Evolutionary conservation across 1,140 invertebrate species (phyloP).

Genomic region (Drosophila albomicans): DNA sequence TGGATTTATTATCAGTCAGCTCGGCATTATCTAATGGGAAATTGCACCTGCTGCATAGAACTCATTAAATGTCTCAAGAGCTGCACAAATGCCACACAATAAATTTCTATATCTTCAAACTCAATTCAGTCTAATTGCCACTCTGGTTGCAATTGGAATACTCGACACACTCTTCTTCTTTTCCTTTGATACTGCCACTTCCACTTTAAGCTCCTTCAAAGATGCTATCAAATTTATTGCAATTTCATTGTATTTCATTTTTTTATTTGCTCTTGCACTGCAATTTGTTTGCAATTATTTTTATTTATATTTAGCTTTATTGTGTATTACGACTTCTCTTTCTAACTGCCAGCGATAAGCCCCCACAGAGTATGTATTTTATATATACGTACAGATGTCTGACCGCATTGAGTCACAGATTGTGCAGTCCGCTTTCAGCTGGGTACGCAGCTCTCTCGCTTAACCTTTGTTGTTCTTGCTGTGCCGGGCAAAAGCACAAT

Average conservation of each 20-base stretch:
- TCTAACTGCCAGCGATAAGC: conserved; percentile 52
- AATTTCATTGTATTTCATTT: conserved; percentile 26
- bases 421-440: conserved; percentile 1
- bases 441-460: conserved; percentile 22
- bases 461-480: conserved; percentile 15
- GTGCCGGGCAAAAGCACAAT: neutral
- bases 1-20: conserved; percentile 19
- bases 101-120: neutral
- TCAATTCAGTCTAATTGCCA: conserved; percentile 11
- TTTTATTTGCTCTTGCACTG: conserved; percentile 24
- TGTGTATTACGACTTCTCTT: conserved; percentile 47
- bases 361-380: neutral
- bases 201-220: neutral
- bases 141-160: conserved; percentile 18
- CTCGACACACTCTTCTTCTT: neutral
- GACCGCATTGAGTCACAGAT: conserved; percentile 43
- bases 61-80: conserved; percentile 16
- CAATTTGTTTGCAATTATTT: conserved; percentile 73
- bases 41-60: conserved; percentile 23
- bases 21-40: conserved; percentile 29
- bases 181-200: conserved; percentile 9
- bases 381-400: conserved; percentile 9
- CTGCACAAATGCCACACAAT: conserved; percentile 9
- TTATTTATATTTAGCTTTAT: conserved; percentile 55
- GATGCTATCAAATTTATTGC: conserved; percentile 12